Base-by-base conservation (phyloP, 37 sponge, comb jelly and placozoan species). In the Lycopodina hypogea region DNA sequence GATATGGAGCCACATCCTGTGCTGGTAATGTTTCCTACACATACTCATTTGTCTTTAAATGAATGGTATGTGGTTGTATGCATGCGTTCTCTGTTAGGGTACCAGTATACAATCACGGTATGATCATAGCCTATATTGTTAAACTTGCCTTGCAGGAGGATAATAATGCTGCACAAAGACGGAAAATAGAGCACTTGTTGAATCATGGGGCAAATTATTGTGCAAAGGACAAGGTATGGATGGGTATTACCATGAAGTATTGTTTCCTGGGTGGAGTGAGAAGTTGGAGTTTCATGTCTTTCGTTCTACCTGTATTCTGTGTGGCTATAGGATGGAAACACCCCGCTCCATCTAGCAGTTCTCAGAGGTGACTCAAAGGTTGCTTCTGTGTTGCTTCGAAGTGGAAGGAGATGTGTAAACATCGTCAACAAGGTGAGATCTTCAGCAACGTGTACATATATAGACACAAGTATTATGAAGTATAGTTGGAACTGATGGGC, bases 291-390 rank as follows among this genome's bases (percentile, higher is more conserved):
- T 45, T 45, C 48, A 4, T 9, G 8, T 9, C 48, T 9, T 45
- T 45, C 9, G 4, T 45, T 45, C 48, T 45, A 12, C 48, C 9
- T 45, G 48, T 45, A 45, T 9, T 45, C 9, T 45, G 48, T 67
- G 19, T n/a, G 23, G 14, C 42, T 26, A 68, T 53, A 78, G 79
- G 79, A 78, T 53, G 79, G 79, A 2, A 68, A 68, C 40, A 78
- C 79, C 1, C 22, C 69, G 2, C 68, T 78, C 23, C 79, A 78
- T 37, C 56, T 78, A 11, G 69, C 69, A 33, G 62, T 41, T 3
- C 60, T 76, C 56, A 60, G 76, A 23, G 38, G 26, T 2, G 42
- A 76, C 61, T 21, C 22, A 2, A 61, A 76, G 23, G 22, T 42
- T 38, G 76, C 59, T 6, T 11, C 40, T 17, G n/a, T 59, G 2